Percentiles rank a stretch among this genome's conserved stretches.
phyloP scores from a whole-genome alignment of 1,140 invertebrate genomes.

The Doryteuthis pealeii region DNA sequence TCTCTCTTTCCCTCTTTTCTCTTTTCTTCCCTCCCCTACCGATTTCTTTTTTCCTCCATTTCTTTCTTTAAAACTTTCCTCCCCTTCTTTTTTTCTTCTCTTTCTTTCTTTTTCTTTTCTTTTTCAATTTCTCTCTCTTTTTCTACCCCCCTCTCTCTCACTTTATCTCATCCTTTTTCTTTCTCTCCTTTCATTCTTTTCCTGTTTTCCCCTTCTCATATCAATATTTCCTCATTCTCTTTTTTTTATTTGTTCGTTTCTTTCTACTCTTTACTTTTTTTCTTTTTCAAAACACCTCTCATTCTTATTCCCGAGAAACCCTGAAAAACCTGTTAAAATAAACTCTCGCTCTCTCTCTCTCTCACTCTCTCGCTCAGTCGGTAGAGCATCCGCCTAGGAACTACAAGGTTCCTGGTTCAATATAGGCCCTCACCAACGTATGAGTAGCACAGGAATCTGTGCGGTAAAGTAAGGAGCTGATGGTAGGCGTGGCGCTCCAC shows the following conservation, averaged over 20 bases:
- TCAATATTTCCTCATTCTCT: background rate
- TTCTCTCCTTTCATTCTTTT: slow-evolving; percentile 1
- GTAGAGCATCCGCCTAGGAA: too few species aligned
- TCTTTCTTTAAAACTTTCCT: background rate
- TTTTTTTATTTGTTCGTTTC: background rate
- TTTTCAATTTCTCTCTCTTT: slow-evolving; percentile 11
- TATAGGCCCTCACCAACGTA: too few species aligned
- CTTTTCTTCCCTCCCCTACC: background rate
- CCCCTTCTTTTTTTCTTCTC: background rate
- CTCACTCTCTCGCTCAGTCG: too few species aligned
- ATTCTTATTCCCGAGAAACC: too few species aligned
- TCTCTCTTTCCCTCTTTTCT: background rate
- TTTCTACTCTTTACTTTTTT: background rate
- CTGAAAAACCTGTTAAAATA: too few species aligned
- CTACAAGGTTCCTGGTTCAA: too few species aligned
- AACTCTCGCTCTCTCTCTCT: too few species aligned
- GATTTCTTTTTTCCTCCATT: background rate
- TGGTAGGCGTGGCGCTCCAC: too few species aligned
- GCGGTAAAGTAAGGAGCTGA: too few species aligned
- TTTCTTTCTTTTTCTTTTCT: background rate
- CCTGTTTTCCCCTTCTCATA: background rate
- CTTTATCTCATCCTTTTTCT: background rate
- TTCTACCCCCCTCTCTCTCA: background rate
- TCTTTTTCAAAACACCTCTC: too few species aligned
- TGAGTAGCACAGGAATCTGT: too few species aligned